phyloP scores from a whole-genome alignment of 2,797 vertebrate species.

The Atherinosoma microstoma region DNA sequence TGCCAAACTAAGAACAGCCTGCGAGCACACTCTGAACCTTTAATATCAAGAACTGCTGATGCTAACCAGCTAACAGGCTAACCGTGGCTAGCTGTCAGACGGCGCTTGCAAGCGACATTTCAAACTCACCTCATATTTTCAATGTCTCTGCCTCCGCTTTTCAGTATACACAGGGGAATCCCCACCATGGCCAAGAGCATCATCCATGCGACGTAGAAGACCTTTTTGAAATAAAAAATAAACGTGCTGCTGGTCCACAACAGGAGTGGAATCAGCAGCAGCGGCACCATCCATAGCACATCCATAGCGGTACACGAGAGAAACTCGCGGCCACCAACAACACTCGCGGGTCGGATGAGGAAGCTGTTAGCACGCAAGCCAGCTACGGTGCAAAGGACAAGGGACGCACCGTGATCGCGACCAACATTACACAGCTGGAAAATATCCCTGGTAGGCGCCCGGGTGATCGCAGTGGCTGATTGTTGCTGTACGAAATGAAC shows the following conservation, averaged over 20 bases:
- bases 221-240: constrained; percentile 87
- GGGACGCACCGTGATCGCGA: constrained; percentile 26
- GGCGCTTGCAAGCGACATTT: constrained; percentile 32
- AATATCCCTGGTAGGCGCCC: not conserved
- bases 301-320: constrained; percentile 70
- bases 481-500: constrained; percentile 20
- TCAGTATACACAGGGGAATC: constrained; percentile 84
- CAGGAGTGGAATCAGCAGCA: constrained; percentile 82
- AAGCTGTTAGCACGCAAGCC: constrained; percentile 15
- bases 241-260: constrained; percentile 86
- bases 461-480: not conserved
- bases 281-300: constrained; percentile 80
- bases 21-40: constrained; percentile 8
- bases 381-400: constrained; percentile 39
- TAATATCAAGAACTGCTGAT: constrained; percentile 23
- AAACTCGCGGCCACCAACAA: constrained; percentile 28
- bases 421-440: constrained; percentile 50
- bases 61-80: constrained; percentile 59
- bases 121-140: constrained; percentile 92
- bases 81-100: constrained; percentile 59
- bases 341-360: constrained; percentile 19
- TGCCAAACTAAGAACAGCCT: not conserved
- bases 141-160: constrained; percentile 91
- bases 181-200: constrained; percentile 76
- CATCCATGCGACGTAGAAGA: constrained; percentile 87